These are phyloP conservation scores for Cinara cedri DNA, from an alignment of 2,888 invertebrate species.

Conservation along the genomic window DNA sequence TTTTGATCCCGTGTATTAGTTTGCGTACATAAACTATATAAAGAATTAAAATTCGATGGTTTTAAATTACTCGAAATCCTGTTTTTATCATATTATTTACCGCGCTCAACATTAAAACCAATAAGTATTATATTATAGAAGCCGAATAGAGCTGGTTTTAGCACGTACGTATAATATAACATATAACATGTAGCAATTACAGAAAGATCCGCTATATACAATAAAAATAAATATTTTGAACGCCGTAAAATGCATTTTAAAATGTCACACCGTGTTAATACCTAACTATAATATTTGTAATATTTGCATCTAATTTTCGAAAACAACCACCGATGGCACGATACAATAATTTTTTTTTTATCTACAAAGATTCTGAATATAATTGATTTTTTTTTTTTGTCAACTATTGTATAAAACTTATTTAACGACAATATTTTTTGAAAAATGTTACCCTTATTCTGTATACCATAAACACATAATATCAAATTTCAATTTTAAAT, in stretches of 20 bases:
- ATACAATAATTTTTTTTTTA: too few relatives aligned
- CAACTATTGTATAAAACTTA: too few relatives aligned
- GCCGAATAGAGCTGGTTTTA: slow-evolving; percentile 44
- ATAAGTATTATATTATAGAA: slow-evolving; percentile 22
- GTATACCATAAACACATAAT: too few relatives aligned
- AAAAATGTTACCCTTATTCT: too few relatives aligned
- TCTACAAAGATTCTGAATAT: too few relatives aligned
- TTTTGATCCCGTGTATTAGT: too few relatives aligned
- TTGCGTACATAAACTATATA: too few relatives aligned
- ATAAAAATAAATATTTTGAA: slow-evolving; percentile 16
- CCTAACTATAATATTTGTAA: neutral
- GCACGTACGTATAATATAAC: slow-evolving; percentile 16
- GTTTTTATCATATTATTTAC: slow-evolving; percentile 38
- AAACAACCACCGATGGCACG: too few relatives aligned
- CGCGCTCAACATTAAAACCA: slow-evolving; percentile 44
- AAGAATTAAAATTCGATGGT: too few relatives aligned
- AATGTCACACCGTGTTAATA: neutral
- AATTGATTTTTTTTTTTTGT: too few relatives aligned
- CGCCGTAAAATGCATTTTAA: neutral
- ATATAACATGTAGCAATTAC: neutral
- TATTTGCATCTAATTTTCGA: neutral
- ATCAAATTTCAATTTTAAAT: too few relatives aligned
- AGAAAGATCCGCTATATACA: neutral
- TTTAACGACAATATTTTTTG: too few relatives aligned
- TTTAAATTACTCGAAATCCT: slow-evolving; percentile 25